Conservation (phyloP, 35 echinoderm and acorn worm genomes). For the Diadema setosum region DNA sequence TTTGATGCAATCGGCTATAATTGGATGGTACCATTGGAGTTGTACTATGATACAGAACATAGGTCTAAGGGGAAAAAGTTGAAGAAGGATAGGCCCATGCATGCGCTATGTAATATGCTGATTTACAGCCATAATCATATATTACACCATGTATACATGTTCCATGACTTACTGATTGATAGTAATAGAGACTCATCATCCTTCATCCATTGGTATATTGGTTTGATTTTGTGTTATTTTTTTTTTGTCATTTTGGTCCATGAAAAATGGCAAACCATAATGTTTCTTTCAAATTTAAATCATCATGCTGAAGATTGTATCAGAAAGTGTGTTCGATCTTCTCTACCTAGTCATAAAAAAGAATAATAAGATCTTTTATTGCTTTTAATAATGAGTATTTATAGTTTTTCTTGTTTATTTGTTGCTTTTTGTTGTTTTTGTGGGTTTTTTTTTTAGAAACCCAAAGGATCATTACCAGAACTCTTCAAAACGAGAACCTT, state of each 20-base stretch:
- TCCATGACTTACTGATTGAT: too few relatives aligned
- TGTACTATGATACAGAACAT: not conserved
- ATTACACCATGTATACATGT: too few relatives aligned
- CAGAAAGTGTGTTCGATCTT: not conserved
- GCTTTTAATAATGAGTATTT: not conserved
- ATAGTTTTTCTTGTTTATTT: not conserved
- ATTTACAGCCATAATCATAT: not conserved
- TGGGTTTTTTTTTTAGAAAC: not conserved
- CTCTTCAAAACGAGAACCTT: not conserved
- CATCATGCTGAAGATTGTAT: not conserved
- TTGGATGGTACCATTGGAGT: not conserved
- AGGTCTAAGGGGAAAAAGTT: not conserved
- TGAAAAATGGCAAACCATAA: not conserved
- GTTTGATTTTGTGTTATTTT: too few relatives aligned
- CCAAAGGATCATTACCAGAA: not conserved
- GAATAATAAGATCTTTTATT: not conserved
- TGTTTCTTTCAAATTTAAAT: not conserved
- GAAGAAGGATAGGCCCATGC: not conserved
- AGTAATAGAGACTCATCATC: too few relatives aligned
- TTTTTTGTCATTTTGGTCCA: not conserved
- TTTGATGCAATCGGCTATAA: too few relatives aligned
- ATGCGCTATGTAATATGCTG: not conserved
- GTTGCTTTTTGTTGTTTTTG: not conserved
- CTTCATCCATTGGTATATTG: too few relatives aligned
- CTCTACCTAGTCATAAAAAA: not conserved